These are phyloP conservation scores for Hybognathus amarus DNA, from an alignment of 2,797 vertebrate species.

Conservation along the genomic window DNA sequence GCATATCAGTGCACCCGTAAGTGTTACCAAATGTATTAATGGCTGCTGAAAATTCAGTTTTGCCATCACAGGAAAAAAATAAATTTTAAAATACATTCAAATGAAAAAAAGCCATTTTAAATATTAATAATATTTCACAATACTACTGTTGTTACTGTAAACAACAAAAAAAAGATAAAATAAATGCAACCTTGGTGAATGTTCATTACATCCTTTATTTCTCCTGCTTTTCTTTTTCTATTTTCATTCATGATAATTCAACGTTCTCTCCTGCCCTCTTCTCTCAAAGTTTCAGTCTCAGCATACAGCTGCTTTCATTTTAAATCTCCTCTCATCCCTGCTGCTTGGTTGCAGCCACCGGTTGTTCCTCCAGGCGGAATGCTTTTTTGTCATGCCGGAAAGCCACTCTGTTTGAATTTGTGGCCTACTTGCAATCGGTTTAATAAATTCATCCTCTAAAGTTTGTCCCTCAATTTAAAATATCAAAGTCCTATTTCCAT, in stretches of 20 bases:
- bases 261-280: slow-evolving; percentile 58
- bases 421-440: slow-evolving; percentile 75
- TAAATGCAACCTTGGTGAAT: too few relatives aligned
- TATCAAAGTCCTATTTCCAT: slow-evolving; percentile 62
- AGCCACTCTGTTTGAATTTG: slow-evolving; percentile 58
- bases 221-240: slow-evolving; percentile 64
- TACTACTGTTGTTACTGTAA: too few relatives aligned
- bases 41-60: too few relatives aligned
- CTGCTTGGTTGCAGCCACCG: slow-evolving; percentile 74
- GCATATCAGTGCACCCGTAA: neutral
- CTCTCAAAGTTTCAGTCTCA: slow-evolving; percentile 60
- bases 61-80: too few relatives aligned
- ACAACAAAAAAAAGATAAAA: too few relatives aligned
- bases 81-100: too few relatives aligned
- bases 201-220: too few relatives aligned
- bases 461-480: slow-evolving; percentile 69
- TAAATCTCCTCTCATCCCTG: slow-evolving; percentile 77
- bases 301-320: slow-evolving; percentile 83
- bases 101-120: too few relatives aligned
- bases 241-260: slow-evolving; percentile 78
- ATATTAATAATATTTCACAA: too few relatives aligned
- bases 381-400: slow-evolving; percentile 28
- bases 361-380: slow-evolving; percentile 73
- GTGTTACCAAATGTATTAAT: neutral
- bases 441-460: slow-evolving; percentile 76